Base-by-base conservation (phyloP, 1,140 invertebrate genomes). In the Bombus confusus region DNA sequence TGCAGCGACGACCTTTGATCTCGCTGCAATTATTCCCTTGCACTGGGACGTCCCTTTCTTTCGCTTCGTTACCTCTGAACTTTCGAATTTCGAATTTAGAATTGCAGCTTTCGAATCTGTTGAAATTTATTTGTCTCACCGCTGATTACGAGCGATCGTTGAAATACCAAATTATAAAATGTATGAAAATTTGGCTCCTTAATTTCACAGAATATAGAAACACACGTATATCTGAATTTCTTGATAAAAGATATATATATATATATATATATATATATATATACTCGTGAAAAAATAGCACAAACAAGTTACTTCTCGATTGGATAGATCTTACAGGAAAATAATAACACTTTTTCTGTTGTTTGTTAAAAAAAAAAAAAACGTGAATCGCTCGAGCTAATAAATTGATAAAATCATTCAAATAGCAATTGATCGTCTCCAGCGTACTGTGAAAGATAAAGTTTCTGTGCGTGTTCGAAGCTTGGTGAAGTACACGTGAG, bases 1-100 rank as follows among this genome's bases (percentile, higher is more conserved):
- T 91, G 91, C 90, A 89, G 77, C 90, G 80, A 89, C 87, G 91
- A 91, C 90, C 92, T 92, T 88, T 88, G 91, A 92, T 91, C 82
- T 75, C 39, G 39, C 31, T 84, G 88, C 87, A 84, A 92, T 92
- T 91, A 86, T 89, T 79, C 66, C 62, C 81, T 75, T 64, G 47
- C 72, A 25, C 78, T 57, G 18, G 66, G 59, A 47, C 81, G 57
- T 77, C 9, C 25, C 90, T 73, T 80, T 80, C 86, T 85, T 83
- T 72, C 88, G 68, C 72, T 68, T 13, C 72, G 41, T 31, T 64
- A 31, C 43, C 68, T 85, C 39, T 12, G 34, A 69, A 18, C 18
- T 43, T 43, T 78, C 59, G 0, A 34, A 64, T 62, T 62, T 62
- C 3, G 57, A 62, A 62, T 62, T 10, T n/a, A 62, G 47, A 18